These are phyloP conservation scores for Machimus rusticus DNA, from an alignment of 2,888 invertebrate species.

Conservation along the genomic window DNA sequence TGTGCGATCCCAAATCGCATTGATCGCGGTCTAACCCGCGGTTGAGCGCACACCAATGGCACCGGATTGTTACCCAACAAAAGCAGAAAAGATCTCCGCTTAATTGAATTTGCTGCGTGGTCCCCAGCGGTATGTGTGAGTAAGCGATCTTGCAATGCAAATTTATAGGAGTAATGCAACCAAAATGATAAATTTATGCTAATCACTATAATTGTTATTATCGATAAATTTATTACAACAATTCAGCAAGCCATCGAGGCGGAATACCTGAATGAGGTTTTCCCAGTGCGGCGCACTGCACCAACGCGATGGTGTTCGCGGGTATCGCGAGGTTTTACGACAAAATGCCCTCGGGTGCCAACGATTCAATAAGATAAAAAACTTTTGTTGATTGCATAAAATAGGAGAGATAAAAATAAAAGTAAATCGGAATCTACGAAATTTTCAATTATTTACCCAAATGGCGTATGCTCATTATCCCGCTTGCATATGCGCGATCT, in stretches of 20 bases:
- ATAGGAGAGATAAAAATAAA: conserved; percentile 19
- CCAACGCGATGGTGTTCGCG: background rate
- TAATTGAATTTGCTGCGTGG: conserved; percentile 33
- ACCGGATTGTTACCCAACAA: conserved; percentile 9
- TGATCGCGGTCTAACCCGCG: background rate
- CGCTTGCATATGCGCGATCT: background rate
- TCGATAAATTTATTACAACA: conserved; percentile 43
- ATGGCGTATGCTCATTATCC: conserved; percentile 29
- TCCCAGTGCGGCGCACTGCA: background rate
- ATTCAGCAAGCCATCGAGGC: conserved; percentile 36
- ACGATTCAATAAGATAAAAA: conserved; percentile 29
- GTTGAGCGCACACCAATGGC: background rate
- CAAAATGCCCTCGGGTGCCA: conserved; percentile 33
- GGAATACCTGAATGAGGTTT: conserved; percentile 40
- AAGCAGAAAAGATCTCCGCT: conserved; percentile 15
- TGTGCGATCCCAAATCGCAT: conserved; percentile 10
- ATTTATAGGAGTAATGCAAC: conserved; percentile 42
- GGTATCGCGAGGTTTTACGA: conserved; percentile 8
- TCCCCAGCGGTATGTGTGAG: background rate
- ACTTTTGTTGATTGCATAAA: conserved; percentile 38
- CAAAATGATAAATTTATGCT: conserved; percentile 44
- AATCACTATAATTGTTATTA: conserved; percentile 44
- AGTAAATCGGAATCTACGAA: conserved; percentile 34
- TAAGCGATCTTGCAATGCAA: conserved; percentile 30
- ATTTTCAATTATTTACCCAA: conserved; percentile 36